A percentile compares a stretch with the other conserved stretches of the same genome.
Conservation (phyloP, 2,113 vertebrate genomes). For the Triplophysa siluroides region DNA sequence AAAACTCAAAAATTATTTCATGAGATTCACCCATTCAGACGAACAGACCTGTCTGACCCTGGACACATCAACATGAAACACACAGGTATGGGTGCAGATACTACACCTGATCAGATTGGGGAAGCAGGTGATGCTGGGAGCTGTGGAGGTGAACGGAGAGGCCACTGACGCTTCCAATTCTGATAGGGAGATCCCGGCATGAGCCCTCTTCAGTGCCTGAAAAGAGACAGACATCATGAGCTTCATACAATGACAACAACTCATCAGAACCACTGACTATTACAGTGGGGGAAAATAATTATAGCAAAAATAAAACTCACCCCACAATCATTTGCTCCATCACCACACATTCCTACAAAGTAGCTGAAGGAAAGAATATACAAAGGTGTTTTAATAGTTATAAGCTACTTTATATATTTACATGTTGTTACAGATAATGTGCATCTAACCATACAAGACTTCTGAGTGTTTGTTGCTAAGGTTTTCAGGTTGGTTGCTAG, state of each 20-base stretch:
- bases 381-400: background rate
- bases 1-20: too few species aligned
- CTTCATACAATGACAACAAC: background rate
- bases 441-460: background rate
- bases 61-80: background rate
- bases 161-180: slow-evolving; percentile 97
- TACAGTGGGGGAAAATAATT: background rate
- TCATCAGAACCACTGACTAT: background rate
- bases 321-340: slow-evolving; percentile 97
- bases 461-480: too few species aligned
- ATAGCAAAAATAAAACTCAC: slow-evolving; percentile 73
- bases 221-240: background rate
- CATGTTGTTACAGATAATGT: background rate
- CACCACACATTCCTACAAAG: slow-evolving; percentile 97
- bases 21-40: too few species aligned
- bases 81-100: background rate
- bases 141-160: slow-evolving; percentile 94
- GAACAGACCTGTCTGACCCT: too few species aligned
- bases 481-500: too few species aligned
- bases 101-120: slow-evolving; percentile 92
- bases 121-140: slow-evolving; percentile 95
- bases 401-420: background rate
- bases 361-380: slow-evolving; percentile 79
- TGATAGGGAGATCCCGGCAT: slow-evolving; percentile 93
- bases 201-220: slow-evolving; percentile 94